Conservation (phyloP, 2,113 vertebrate species). For the Prochilodus magdalenae region DNA sequence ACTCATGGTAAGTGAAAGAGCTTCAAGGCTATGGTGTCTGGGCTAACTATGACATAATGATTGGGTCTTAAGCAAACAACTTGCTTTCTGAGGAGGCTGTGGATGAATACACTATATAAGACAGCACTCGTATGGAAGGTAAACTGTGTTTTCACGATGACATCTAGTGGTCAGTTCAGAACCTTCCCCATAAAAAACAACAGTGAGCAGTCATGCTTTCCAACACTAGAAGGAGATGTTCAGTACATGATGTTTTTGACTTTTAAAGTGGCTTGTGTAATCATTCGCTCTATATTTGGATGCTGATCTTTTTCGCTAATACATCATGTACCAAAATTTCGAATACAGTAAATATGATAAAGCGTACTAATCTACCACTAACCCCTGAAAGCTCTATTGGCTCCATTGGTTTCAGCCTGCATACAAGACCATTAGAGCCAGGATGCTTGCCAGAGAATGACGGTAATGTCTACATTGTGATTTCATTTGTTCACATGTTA, state of each 20-base stretch:
- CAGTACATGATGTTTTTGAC: neutral
- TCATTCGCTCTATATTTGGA: neutral
- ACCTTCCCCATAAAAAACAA: neutral
- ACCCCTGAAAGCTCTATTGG: neutral
- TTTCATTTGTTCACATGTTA: no score
- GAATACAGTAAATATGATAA: neutral
- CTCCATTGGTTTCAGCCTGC: neutral
- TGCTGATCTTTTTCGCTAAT: neutral
- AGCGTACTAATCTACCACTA: neutral
- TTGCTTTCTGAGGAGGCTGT: neutral
- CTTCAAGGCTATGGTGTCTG: no score
- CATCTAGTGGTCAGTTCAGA: slow-evolving; percentile 44
- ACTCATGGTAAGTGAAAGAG: neutral
- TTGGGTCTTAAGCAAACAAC: neutral
- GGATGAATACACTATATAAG: no score
- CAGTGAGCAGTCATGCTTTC: neutral
- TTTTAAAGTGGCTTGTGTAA: neutral
- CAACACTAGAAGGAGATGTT: neutral
- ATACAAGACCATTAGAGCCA: neutral
- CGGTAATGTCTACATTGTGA: no score
- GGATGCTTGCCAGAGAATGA: no score
- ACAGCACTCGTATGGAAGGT: no score
- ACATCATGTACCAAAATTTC: no score
- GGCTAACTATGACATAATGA: neutral
- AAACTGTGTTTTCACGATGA: slow-evolving; percentile 18